Evolutionary conservation across 2,888 invertebrate species (phyloP).

Genomic region (Tribolium freemani): DNA sequence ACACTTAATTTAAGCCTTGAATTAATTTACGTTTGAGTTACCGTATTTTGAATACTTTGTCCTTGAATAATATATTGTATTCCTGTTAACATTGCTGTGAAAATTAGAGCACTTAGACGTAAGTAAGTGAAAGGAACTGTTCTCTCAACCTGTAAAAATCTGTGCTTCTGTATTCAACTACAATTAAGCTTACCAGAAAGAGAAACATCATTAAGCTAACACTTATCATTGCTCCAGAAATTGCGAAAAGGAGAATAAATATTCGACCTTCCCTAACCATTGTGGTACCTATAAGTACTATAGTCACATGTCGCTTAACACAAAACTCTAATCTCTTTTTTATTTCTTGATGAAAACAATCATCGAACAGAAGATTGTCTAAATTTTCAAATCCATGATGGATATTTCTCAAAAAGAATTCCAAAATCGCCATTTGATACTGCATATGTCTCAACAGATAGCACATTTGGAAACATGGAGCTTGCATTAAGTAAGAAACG

Average conservation of each 20-base stretch:
- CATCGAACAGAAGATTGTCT: not conserved
- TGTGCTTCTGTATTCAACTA: not conserved
- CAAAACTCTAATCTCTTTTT: not conserved
- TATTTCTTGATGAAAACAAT: not conserved
- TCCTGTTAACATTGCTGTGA: not conserved
- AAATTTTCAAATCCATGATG: not conserved
- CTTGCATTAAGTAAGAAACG: conserved; percentile 5
- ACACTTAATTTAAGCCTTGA: too few relatives aligned
- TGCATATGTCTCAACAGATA: not conserved
- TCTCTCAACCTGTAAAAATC: too few relatives aligned
- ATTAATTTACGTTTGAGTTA: too few relatives aligned
- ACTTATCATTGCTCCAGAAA: not conserved
- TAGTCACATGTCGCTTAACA: not conserved
- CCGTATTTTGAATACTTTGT: not conserved
- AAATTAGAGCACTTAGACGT: not conserved
- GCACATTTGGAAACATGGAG: not conserved
- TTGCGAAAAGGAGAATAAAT: not conserved
- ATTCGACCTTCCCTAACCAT: not conserved
- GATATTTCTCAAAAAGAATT: not conserved
- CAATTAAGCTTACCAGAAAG: not conserved
- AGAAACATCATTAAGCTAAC: not conserved
- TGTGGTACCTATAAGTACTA: not conserved
- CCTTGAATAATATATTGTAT: not conserved
- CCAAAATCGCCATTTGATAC: not conserved
- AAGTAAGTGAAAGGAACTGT: not conserved